Evolutionary conservation across 2,888 invertebrate species (phyloP), one percentile per base, ranked within the genome.

Genomic region (Lucinisca nassula): DNA sequence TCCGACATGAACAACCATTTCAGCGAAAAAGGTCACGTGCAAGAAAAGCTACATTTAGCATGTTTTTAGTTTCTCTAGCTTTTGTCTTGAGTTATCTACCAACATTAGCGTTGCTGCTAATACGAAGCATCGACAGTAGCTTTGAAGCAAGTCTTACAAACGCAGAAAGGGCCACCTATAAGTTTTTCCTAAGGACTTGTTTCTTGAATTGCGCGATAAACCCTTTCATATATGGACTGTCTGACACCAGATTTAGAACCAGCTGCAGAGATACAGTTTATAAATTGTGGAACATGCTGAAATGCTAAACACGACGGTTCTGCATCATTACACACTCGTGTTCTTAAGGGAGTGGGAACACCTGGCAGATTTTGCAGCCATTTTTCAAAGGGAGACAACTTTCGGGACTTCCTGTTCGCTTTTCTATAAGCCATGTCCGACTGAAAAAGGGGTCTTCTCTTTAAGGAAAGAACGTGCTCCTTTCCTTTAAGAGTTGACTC

Each of bases 211-310:
- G 91, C 51, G 90, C 93, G 0, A 79, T 91, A 14, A 93, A 93
- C 76, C 93, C 93, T 0, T 84, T 94, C 55, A 91, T 94, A 32
- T 93, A 93, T 82, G 90, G 91, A 30, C 88, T 93, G 78, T 90
- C 89, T 61, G 92, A 91, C 61, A 72, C 82, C 8, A 84, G 85
- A 38, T 92, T 92, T 58, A 80, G 90, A 73, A 38, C 72, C 40
- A 81, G 40, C 32, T 85, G 85, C 70, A 82, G 67, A 38, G 82
- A 85, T 45, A 73, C 76, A 24, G 6, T 70, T 4, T 27, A 21
- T 17, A 27, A 27, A 30, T 21, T 14, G 10, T 45, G 45, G 45
- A 45, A 45, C 10, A 8, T 17, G 10, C 17, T 45, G 45, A 45
- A 8, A 45, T 45, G 45, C 45, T 17, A 45, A 45, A 45, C 45